Base-by-base conservation (phyloP, 2,113 vertebrate genomes). In the Piliocolobus tephrosceles region DNA sequence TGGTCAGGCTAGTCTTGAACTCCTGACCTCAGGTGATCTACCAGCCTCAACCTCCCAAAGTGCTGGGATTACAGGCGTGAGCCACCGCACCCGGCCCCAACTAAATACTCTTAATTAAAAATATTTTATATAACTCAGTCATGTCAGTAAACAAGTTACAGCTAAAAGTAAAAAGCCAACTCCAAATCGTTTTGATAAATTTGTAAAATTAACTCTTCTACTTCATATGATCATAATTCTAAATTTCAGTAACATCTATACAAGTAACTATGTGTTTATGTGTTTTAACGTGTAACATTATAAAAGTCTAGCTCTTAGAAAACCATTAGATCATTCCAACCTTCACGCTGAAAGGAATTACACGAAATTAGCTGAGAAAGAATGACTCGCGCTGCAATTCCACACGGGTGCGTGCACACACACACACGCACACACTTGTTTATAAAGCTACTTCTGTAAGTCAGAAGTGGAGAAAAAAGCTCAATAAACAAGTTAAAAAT, bases 161-260 rank as follows among this genome's bases (percentile, higher is more conserved):
- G 38, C 45, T 95, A 75, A 95, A 84, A 75, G 27, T 50, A 58
- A 75, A 96, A 95, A 47, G 43, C 27, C 75, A 96, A 93, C 14
- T 83, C 90, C 96, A 68, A 92, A 83, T 83, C 73, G 85, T 76
- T 66, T 80, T 89, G 35, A 61, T 38, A 94, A 93, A 80, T 66
- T 91, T 90, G 64, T 84, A 87, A 87, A 76, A 81, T 87, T 79
- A 90, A 85, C 40, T 90, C 45, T 13, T 88, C 45, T 43, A 20
- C 14, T 93, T 93, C 43, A 72, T n/a, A 90, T 35, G 45, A 80
- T 58, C 43, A 61, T 95, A 91, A 85, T 75, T 85, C 38, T 35
- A 80, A 95, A 52, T 58, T 93, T 89, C 57, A 66, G 20, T 80
- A 94, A 55, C 20, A 88, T 25, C 10, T 79, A 64, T 68, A 38